A percentile compares a stretch with the other conserved stretches of the same genome.
These are phyloP conservation scores for Diachasmimorpha longicaudata DNA, from an alignment of 1,140 invertebrate genomes.

Conservation along the genomic window DNA sequence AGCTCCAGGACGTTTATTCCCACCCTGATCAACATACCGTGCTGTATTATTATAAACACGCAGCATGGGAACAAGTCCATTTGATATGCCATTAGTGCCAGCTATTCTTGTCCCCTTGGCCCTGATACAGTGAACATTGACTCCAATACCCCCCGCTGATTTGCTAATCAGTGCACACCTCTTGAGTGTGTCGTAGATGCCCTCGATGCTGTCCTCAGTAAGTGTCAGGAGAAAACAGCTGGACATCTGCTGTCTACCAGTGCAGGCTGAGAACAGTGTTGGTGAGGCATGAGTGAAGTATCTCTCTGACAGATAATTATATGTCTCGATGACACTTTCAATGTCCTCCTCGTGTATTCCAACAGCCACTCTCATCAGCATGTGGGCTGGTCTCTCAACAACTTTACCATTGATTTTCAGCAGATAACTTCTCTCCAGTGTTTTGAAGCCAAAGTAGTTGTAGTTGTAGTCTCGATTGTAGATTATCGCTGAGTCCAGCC, in stretches of 20 bases:
- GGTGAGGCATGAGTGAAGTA: conserved; percentile 99
- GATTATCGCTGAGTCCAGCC: conserved; percentile 94
- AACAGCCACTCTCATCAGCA: conserved; percentile 97
- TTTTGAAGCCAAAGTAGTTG: conserved; percentile 99
- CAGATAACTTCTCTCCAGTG: conserved; percentile 94
- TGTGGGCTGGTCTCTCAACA: conserved; percentile 96
- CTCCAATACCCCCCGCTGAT: conserved; percentile 95
- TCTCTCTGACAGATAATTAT: conserved; percentile 91
- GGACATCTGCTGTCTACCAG: conserved; percentile 89
- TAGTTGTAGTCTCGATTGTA: conserved; percentile 98
- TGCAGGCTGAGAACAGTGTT: conserved; percentile 95
- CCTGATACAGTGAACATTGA: conserved; percentile 96
- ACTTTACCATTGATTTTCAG: conserved; percentile 94
- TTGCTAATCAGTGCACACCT: conserved; percentile 97
- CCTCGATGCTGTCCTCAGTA: conserved; percentile 96
- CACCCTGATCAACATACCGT: conserved; percentile 97
- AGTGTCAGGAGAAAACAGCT: conserved; percentile 97
- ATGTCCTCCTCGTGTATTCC: conserved; percentile 97
- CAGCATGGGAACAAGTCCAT: conserved; percentile 98
- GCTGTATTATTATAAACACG: conserved; percentile 96
- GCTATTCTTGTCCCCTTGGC: conserved; percentile 90
- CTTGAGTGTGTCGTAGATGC: conserved; percentile 95
- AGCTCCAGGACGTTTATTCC: conserved; percentile 98
- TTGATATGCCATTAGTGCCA: conserved; percentile 94
- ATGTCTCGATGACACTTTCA: conserved; percentile 93